phyloP scores from a whole-genome alignment of 1,140 invertebrate genomes.

The Adelges cooleyi region DNA sequence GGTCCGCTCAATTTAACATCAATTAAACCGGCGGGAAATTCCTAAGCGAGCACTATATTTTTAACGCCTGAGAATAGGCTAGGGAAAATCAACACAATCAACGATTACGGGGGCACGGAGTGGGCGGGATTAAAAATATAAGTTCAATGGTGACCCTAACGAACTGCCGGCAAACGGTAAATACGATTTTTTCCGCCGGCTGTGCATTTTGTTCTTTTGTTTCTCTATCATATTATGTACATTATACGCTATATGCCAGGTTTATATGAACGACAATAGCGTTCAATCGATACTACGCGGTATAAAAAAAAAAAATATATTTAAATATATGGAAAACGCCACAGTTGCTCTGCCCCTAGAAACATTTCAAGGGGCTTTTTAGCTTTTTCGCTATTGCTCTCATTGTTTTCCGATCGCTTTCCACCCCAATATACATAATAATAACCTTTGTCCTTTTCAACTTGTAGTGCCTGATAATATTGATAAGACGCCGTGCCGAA shows the following conservation, averaged over 20 bases:
- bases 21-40: slow-evolving; percentile 11
- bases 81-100: not conserved
- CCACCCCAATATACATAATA: too few species aligned
- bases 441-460: too few species aligned
- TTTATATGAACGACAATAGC: not conserved
- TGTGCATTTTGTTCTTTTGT: slow-evolving; percentile 17
- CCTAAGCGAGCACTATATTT: not conserved
- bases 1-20: slow-evolving; percentile 21
- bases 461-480: not conserved
- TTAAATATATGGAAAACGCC: not conserved
- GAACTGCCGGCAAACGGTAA: not conserved
- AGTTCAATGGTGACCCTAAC: slow-evolving; percentile 3
- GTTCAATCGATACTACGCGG: slow-evolving; percentile 1
- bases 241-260: not conserved
- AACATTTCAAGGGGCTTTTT: not conserved
- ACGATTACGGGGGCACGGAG: not conserved
- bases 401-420: not conserved
- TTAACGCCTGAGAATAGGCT: not conserved
- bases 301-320: not conserved
- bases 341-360: not conserved
- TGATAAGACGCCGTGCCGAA: not conserved
- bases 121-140: not conserved
- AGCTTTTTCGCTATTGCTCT: not conserved
- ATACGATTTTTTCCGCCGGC: not conserved
- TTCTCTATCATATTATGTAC: not conserved